Base-by-base conservation (phyloP, 2,888 invertebrate genomes). In the Thysanoteuthis rhombus region DNA sequence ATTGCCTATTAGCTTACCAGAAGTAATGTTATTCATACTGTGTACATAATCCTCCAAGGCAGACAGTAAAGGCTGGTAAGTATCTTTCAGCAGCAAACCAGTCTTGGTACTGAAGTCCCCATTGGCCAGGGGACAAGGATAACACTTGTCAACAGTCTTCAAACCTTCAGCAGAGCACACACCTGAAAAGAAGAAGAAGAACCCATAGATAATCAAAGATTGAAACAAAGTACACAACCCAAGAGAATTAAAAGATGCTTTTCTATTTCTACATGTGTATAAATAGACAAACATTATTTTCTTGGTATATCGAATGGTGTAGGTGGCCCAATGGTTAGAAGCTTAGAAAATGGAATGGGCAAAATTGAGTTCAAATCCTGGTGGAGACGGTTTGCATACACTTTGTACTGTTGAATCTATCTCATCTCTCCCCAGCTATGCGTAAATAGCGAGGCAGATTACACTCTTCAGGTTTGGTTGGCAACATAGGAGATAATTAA, bases 31-130 rank as follows among this genome's bases (percentile, higher is more conserved):
- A 12, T 94, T 93, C 52, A 95, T 93, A 93, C 95, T 95, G 39
- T 95, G 94, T 52, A 95, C 93, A 93, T 95, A 94, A 92, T 96
- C 96, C 93, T 95, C 94, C 38, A 96, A 95, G 28, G 96, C 94
- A 94, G 95, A 95, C 42, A 96, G 94, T 94, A 97, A 94, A 1
- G 97, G 97, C 40, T 96, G 96, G 94, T 95, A 96, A 22, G 96
- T 94, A 93, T 97, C 96, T n/a, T 96, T 94, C 90, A 97, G 94
- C n/a, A 96, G 94, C 94, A 95, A 95, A 22, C 96, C 96, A 10
- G 97, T 96, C 89, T 95, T 95, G 1, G 96, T 97, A 94, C 96
- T 95, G 95, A 96, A 96, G 91, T 95, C 95, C 1, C 96, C 96
- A 93, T 95, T 95, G 22, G 94, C 95, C 75, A 97, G 95, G 4